Evolutionary conservation across 2,888 invertebrate species (phyloP).

Genomic region (Nymphalis urticae): DNA sequence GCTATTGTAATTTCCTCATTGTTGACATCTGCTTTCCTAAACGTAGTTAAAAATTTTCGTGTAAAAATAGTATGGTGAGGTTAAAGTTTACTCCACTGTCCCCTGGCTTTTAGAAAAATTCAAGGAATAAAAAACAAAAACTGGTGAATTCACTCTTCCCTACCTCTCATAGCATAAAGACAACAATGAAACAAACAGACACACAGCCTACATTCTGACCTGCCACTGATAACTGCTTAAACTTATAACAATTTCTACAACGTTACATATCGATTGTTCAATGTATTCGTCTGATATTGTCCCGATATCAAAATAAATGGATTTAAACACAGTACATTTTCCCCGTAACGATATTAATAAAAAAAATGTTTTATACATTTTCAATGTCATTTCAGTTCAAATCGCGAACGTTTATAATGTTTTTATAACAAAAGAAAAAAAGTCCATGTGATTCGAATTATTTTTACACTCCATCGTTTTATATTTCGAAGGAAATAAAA

Average conservation of each 20-base stretch:
- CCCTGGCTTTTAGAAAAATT: no score
- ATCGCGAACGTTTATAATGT: neutral
- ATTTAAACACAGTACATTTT: neutral
- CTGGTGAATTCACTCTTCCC: no score
- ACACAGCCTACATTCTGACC: no score
- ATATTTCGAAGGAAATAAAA: conserved; percentile 16
- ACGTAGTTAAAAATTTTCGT: neutral
- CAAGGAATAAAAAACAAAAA: no score
- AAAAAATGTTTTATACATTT: neutral
- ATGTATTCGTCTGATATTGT: no score
- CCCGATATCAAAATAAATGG: neutral
- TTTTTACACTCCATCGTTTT: conserved; percentile 5
- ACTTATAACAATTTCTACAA: no score
- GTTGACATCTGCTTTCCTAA: neutral
- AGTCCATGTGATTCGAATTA: neutral
- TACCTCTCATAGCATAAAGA: no score
- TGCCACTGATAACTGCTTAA: no score
- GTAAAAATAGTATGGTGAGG: no score
- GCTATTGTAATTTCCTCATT: conserved; percentile 32
- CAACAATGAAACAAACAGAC: no score
- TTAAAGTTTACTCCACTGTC: no score
- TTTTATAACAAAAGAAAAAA: neutral
- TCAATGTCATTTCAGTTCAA: conserved; percentile 10
- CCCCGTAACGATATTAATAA: neutral
- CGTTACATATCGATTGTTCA: no score